These are phyloP conservation scores for Dascyllus trimaculatus DNA, from an alignment of 2,113 vertebrate species.

Conservation along the genomic window DNA sequence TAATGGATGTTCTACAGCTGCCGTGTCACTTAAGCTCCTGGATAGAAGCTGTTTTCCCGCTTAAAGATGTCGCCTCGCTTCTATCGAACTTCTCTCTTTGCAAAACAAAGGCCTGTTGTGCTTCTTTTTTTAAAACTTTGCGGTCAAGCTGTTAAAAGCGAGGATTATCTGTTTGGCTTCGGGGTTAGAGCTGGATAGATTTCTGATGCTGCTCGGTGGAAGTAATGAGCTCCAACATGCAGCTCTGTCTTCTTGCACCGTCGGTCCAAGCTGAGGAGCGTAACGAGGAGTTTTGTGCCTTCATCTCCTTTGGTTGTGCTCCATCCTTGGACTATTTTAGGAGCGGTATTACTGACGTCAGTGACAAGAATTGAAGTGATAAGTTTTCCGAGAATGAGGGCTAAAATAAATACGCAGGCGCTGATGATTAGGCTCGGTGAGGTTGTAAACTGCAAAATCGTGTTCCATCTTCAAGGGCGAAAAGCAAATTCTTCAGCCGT, in stretches of 20 bases:
- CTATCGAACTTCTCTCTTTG: not conserved
- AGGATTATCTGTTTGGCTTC: conserved; percentile 27
- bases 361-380: not conserved
- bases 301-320: conserved; percentile 15
- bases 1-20: conserved; percentile 16
- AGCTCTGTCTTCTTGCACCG: conserved; percentile 18
- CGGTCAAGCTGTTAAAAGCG: conserved; percentile 8
- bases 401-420: conserved; percentile 1
- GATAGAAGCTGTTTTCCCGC: conserved; percentile 7
- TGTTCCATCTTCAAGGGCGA: conserved; percentile 42
- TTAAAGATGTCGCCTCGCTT: conserved; percentile 2
- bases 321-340: conserved; percentile 33
- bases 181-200: conserved; percentile 31
- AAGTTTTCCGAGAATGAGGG: not conserved
- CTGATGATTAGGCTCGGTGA: not conserved
- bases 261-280: conserved; percentile 30
- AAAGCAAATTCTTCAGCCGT: conserved; percentile 43
- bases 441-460: conserved; percentile 34
- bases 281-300: conserved; percentile 24
- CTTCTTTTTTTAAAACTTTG: not conserved
- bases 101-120: not conserved
- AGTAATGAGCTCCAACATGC: conserved; percentile 56
- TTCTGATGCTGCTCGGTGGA: conserved; percentile 36
- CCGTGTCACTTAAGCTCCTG: not conserved
- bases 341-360: conserved; percentile 37